Base-by-base conservation (phyloP, 2,888 invertebrate genomes). In the Andrena dorsata region DNA sequence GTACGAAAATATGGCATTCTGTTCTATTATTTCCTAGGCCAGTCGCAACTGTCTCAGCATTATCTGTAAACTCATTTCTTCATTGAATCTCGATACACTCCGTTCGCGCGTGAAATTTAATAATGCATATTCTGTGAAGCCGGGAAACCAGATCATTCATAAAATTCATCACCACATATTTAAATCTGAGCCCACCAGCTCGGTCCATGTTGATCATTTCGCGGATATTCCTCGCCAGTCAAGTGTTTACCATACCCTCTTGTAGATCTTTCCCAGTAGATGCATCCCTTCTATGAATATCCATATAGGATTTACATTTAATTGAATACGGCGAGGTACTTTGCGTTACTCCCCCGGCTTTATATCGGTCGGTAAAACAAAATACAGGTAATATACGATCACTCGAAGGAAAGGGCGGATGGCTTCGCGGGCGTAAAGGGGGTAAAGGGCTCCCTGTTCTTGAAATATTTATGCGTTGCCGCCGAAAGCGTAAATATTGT, bases 381-480 rank as follows among this genome's bases (percentile, higher is more conserved):
- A 76, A 85, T 77, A 80, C 51, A 53, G 68, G 75, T 82, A 60
- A 79, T 80, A 74, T 75, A 80, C 58, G 72, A 82, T 82, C 79
- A 75, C 63, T 69, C 51, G 65, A 56, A 79, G 77, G 76, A 70
- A 53, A 74, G 70, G 73, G 72, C 53, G 83, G 70, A 58, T 53
- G 63, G 69, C 63, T 80, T 32, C 74, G 56, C 49, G 66, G 69
- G 56, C 68, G 60, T 68, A 73, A 68, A 41, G 41, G 81, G 86
- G 86, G 85, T 84, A 86, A 87, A 88, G 85, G 84, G 88, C 74
- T 71, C 81, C 82, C 64, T 81, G 84, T 86, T 87, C 83, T 76
- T 91, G 88, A 92, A 91, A 91, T 90, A 92, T 91, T 92, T 90
- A 90, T 90, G 87, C 86, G 78, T 86, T 73, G 79, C 86, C 82